Evolutionary conservation across 2,113 vertebrate genomes (phyloP).

Genomic region (Oncorhynchus gorbuscha): DNA sequence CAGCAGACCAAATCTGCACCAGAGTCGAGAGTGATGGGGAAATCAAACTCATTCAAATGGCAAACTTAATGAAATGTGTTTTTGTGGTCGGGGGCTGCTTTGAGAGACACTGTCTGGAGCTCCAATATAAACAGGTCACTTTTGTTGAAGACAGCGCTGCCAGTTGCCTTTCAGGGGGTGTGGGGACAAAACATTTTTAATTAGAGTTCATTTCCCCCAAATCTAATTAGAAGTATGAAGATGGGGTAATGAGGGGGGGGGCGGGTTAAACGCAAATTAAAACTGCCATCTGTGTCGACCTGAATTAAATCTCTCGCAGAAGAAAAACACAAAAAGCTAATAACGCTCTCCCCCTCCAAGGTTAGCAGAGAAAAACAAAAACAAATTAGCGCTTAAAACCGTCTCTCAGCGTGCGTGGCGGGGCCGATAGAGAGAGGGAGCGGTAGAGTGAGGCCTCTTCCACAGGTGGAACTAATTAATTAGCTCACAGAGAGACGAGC

Average conservation of each 20-base stretch:
- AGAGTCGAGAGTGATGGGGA: conserved; percentile 52
- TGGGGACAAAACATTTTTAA: conserved; percentile 60
- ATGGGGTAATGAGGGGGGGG: conserved; percentile 27
- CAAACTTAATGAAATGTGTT: conserved; percentile 55
- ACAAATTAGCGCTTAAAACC: conserved; percentile 56
- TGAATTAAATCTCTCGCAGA: conserved; percentile 51
- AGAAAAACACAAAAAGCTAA: conserved; percentile 58
- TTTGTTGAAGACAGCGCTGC: conserved; percentile 13
- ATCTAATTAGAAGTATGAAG: conserved; percentile 72
- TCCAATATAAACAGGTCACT: conserved; percentile 20
- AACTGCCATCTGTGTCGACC: conserved; percentile 64
- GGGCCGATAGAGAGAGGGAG: conserved; percentile 9
- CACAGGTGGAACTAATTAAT: background rate
- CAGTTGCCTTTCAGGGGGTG: conserved; percentile 21
- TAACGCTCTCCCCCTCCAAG: conserved; percentile 56
- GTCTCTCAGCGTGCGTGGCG: background rate
- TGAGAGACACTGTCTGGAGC: conserved; percentile 22
- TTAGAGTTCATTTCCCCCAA: conserved; percentile 69
- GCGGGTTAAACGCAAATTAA: conserved; percentile 71
- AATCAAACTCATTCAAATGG: conserved; percentile 60
- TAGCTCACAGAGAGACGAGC: background rate
- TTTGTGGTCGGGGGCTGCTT: conserved; percentile 20
- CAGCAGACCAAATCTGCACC: conserved; percentile 34
- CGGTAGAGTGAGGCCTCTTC: background rate
- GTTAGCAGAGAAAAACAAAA: conserved; percentile 61